These are phyloP conservation scores for Cryptocephalus primarius DNA, from an alignment of 2,888 invertebrate genomes.

Conservation along the genomic window DNA sequence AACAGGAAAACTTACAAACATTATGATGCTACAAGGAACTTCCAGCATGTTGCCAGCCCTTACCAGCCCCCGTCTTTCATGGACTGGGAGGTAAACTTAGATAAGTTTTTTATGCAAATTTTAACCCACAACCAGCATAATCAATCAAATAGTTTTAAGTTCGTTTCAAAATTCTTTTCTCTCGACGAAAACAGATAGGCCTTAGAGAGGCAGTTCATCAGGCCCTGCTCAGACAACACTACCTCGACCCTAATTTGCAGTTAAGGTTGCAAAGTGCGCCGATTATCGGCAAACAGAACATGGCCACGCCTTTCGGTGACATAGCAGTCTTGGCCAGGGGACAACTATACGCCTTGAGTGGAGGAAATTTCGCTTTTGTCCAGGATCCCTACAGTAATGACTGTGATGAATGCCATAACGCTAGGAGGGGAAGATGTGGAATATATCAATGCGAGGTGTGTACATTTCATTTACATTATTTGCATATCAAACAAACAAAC, in stretches of 20 bases:
- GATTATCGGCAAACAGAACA: slow-evolving; percentile 25
- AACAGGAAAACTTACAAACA: slow-evolving; percentile 10
- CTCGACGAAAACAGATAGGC: slow-evolving; percentile 29
- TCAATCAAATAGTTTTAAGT: too few species aligned
- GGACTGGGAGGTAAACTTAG: slow-evolving; percentile 46
- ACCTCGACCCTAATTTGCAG: slow-evolving; percentile 40
- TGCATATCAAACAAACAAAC: too few species aligned
- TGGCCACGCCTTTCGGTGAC: slow-evolving; percentile 48
- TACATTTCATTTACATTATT: neutral
- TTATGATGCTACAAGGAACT: slow-evolving; percentile 12
- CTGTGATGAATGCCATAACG: slow-evolving; percentile 39
- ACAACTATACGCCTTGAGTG: slow-evolving; percentile 43
- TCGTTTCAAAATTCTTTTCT: too few species aligned
- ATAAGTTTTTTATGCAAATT: neutral
- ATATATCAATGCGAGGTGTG: slow-evolving; percentile 11
- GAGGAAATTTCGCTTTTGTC: slow-evolving; percentile 44
- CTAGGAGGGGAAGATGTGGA: slow-evolving; percentile 9
- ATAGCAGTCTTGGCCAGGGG: slow-evolving; percentile 54
- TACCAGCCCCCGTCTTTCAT: slow-evolving; percentile 7
- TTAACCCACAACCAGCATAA: neutral
- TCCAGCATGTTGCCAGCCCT: slow-evolving; percentile 12
- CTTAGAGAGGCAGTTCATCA: slow-evolving; percentile 56
- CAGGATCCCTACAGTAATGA: slow-evolving; percentile 35
- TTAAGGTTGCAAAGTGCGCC: slow-evolving; percentile 22
- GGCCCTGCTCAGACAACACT: slow-evolving; percentile 48